phyloP scores from a whole-genome alignment of 2,113 vertebrate genomes.

The Stegostoma tigrinum region DNA sequence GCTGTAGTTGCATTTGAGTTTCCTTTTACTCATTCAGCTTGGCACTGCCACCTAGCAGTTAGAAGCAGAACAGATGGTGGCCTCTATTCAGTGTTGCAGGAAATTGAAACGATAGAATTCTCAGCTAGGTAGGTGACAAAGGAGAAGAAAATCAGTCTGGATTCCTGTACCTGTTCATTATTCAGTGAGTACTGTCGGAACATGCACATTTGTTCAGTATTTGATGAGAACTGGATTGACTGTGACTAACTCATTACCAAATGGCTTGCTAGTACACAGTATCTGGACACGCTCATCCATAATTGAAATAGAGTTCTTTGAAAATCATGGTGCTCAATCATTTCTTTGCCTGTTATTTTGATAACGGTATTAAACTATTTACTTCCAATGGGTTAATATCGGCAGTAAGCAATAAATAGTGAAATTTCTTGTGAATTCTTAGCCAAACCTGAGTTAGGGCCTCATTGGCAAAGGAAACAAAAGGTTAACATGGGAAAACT shows the following conservation, averaged over 20 bases:
- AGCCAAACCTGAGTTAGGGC: background rate
- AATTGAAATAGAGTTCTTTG: background rate
- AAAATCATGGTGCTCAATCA: background rate
- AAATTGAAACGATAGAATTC: background rate
- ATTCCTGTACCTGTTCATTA: background rate
- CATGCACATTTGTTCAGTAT: background rate
- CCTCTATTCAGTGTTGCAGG: background rate
- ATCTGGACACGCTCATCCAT: background rate
- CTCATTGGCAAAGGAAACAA: background rate
- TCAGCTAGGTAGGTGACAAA: background rate
- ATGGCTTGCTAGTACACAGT: background rate
- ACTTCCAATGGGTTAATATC: background rate
- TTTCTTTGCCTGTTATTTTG: background rate
- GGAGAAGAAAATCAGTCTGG: background rate
- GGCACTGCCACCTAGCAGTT: slow-evolving; percentile 12
- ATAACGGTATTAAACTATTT: background rate
- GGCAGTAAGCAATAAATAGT: background rate
- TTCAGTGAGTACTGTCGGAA: background rate
- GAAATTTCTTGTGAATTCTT: background rate
- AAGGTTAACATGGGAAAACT: background rate
- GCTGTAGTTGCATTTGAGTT: background rate
- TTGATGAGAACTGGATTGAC: background rate
- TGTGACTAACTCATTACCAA: background rate
- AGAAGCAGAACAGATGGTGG: background rate
- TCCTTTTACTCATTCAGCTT: background rate